Evolutionary conservation across 1,140 invertebrate genomes (phyloP), one percentile per base, ranked within the genome.

Genomic region (Penaeus vannamei): DNA sequence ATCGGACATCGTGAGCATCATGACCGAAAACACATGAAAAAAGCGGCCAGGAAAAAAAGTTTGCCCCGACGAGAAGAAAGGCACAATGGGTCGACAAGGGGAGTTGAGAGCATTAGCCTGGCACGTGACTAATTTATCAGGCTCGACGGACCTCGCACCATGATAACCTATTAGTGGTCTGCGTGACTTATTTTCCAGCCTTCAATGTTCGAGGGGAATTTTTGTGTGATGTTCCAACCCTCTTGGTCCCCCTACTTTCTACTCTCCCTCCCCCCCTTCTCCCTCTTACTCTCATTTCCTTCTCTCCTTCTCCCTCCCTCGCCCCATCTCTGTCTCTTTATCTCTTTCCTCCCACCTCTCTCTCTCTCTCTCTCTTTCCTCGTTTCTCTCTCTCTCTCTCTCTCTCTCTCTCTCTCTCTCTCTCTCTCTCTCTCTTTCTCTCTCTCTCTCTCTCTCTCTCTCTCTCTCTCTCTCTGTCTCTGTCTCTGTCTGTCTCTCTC

Each of bases 91-190:
- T 32, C n/a, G 32, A 61, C 60, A 61, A 79, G 76, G 76, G 76
- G 22, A 46, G 46, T 29, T 84, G 81, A 84, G 66, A 29, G 42
- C 87, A 89, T 77, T 89, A 84, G 81, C 29, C 29, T 60, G 82
- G 81, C 87, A 89, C 87, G 87, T 89, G 87, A 89, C 87, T 89
- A 89, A 89, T 89, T 89, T 64, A 89, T 89, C 82, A 89, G 81
- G 26, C 46, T 46, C 14, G 80, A 69, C 66, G n/a, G 42, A 72
- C 80, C 80, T 29, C 86, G 69, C 82, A n/a, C 62, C 86, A 76
- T 77, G 81, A 89, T 89, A 77, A 89, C 87, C 87, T 84, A 89
- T 89, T 89, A 89, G 87, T n/a, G 53, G 23, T 29, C 64, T 81
- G 84, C 87, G 87, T 89, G 87, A 89, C 81, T 59, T 84, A 89